phyloP scores from a whole-genome alignment of 2,888 invertebrate species.

The Lissocephala sabroskyi region DNA sequence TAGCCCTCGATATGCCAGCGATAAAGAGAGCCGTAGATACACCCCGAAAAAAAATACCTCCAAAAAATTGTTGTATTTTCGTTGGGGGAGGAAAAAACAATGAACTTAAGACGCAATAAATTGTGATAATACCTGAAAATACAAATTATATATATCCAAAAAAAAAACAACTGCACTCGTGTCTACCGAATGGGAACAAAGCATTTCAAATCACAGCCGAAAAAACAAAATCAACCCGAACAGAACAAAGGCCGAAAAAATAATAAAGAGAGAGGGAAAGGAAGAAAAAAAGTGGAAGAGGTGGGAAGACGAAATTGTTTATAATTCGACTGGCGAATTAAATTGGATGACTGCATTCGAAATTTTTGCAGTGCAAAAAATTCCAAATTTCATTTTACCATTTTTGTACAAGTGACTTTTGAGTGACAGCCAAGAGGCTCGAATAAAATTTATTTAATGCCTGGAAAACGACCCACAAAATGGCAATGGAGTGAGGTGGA shows the following conservation, averaged over 20 bases:
- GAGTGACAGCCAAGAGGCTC: too few relatives aligned
- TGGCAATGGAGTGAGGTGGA: too few relatives aligned
- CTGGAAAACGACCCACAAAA: too few relatives aligned
- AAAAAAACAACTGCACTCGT: slow-evolving; percentile 20
- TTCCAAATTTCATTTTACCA: too few relatives aligned
- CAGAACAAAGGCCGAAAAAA: slow-evolving; percentile 38
- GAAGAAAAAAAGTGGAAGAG: slow-evolving; percentile 8
- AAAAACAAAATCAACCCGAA: slow-evolving; percentile 11
- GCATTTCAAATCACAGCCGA: slow-evolving; percentile 45
- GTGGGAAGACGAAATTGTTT: slow-evolving; percentile 9
- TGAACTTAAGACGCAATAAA: slow-evolving; percentile 54
- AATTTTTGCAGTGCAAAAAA: too few relatives aligned
- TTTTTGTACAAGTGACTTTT: too few relatives aligned
- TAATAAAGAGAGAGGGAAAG: slow-evolving; percentile 14
- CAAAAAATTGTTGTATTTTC: too few relatives aligned
- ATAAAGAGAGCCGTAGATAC: too few relatives aligned
- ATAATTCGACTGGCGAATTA: neutral
- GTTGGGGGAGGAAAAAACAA: slow-evolving; percentile 38
- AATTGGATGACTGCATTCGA: neutral
- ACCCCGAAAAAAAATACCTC: too few relatives aligned
- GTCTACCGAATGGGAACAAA: slow-evolving; percentile 37
- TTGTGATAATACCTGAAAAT: slow-evolving; percentile 33
- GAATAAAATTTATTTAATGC: too few relatives aligned
- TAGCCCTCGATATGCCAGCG: too few relatives aligned
- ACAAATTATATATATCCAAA: too few relatives aligned